Base-by-base conservation (phyloP, 1,140 invertebrate species). In the Drosophila kohkoa region DNA sequence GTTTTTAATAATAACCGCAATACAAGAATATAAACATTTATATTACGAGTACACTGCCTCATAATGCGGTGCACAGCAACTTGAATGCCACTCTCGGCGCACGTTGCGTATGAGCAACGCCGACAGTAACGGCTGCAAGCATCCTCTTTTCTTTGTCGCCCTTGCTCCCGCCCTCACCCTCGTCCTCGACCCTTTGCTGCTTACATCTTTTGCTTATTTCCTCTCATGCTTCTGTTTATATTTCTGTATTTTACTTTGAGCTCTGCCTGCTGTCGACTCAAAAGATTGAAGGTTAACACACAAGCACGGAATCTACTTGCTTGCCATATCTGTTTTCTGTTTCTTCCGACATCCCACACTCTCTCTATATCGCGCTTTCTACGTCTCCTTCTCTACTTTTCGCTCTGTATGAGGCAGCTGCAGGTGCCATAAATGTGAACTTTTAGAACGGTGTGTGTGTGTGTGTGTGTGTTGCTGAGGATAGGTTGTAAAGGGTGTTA, bases 11-110 rank as follows among this genome's bases (percentile, higher is more conserved):
- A 89, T 89, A 89, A 89, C 85, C 86, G 85, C 85, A 89, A 85
- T 89, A 89, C 85, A 89, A 89, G 86, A 89, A 89, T 89, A 89
- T 89, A 89, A 89, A 89, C 85, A 89, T 89, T 89, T 89, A 89
- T 89, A 89, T 89, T 89, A 89, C 85, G 64, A 74, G 65, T 64
- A 64, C 62, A 64, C 28, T 75, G 85, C 81, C 79, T 85, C 85
- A 85, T 88, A 88, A 88, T 88, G 81, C 71, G 82, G 51, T 73
- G 46, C 55, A 74, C 59, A 67, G 15, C 35, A 57, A 41, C 59
- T 52, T 60, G 62, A 73, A 25, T 51, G 65, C 48, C 16, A 55
- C 35, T 45, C 13, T 32, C 52, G 45, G 63, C 70, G 28, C 65
- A 57, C 75, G 72, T 67, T 79, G 66, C 69, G 77, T 85, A 85